These are phyloP conservation scores for Drosophila micromelanica DNA, from an alignment of 1,140 invertebrate species.

Conservation along the genomic window DNA sequence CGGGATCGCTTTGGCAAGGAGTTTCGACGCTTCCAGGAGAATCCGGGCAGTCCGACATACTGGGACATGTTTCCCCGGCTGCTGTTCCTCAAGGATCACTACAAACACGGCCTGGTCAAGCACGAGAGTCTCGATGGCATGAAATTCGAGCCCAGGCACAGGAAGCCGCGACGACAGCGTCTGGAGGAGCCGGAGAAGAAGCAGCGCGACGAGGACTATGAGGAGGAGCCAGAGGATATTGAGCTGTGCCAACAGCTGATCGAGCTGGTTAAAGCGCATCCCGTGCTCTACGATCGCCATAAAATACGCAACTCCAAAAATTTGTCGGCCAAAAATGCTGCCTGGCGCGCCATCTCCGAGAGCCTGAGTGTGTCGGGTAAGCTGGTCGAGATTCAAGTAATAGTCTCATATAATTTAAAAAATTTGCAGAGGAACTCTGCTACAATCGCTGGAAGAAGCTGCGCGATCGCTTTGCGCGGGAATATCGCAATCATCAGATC, in stretches of 20 bases:
- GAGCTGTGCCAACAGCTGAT: constrained; percentile 67
- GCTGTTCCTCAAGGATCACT: constrained; percentile 74
- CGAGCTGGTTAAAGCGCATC: constrained; percentile 67
- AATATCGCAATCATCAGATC: constrained; percentile 73
- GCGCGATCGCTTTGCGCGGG: constrained; percentile 73
- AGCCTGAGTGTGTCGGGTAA: constrained; percentile 64
- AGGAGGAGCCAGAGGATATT: constrained; percentile 47
- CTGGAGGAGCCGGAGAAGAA: constrained; percentile 35
- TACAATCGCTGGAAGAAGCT: constrained; percentile 81
- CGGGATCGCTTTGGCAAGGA: constrained; percentile 77
- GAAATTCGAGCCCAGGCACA: constrained; percentile 61
- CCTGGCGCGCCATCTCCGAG: constrained; percentile 71
- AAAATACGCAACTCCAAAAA: constrained; percentile 78
- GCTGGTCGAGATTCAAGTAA: neutral
- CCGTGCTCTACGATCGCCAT: constrained; percentile 71
- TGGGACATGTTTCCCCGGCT: constrained; percentile 78
- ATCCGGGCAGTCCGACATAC: constrained; percentile 63
- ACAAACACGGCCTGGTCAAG: constrained; percentile 65
- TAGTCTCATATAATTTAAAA: neutral
- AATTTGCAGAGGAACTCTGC: constrained; percentile 59
- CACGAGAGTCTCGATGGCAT: constrained; percentile 62
- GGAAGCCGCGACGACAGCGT: constrained; percentile 31
- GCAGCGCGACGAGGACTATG: constrained; percentile 24
- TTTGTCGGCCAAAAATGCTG: constrained; percentile 71
- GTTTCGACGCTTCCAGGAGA: constrained; percentile 68